Conservation (phyloP, 2,113 vertebrate genomes). For the Andinoacara biseriatus region DNA sequence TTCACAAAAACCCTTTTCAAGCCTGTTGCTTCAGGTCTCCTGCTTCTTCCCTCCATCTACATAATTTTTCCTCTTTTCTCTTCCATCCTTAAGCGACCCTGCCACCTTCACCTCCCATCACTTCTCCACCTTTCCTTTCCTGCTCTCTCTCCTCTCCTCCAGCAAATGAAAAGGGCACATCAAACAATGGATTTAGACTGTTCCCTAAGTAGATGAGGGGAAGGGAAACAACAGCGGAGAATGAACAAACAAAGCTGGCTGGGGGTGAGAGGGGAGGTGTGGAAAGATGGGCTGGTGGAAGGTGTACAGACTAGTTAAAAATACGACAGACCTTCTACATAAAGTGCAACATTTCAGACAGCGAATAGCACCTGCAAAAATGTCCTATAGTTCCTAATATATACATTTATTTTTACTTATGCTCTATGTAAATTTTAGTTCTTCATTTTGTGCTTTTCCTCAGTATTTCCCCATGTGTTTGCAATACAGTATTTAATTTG, state of each 20-base stretch:
- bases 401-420: background rate
- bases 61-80: constrained; percentile 33
- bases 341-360: background rate
- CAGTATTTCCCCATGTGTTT: background rate
- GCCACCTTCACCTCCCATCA: background rate
- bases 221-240: constrained; percentile 23
- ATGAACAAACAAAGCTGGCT: constrained; percentile 14
- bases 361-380: background rate
- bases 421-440: background rate
- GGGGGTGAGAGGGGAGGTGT: background rate
- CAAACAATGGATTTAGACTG: constrained; percentile 58
- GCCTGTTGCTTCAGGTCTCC: constrained; percentile 34
- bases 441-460: background rate
- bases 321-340: background rate
- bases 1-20: background rate
- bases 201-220: constrained; percentile 33
- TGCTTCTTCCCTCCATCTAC: background rate
- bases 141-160: background rate
- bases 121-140: background rate
- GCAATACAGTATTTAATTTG: background rate
- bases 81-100: constrained; percentile 30
- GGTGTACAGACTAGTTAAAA: background rate
- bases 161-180: constrained; percentile 63
- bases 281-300: background rate
- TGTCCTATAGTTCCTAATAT: background rate